Percentiles rank a stretch among this genome's conserved stretches.
These are phyloP conservation scores for Aleiodes sp. DNA, from an alignment of 1,140 invertebrate genomes.

Conservation along the genomic window DNA sequence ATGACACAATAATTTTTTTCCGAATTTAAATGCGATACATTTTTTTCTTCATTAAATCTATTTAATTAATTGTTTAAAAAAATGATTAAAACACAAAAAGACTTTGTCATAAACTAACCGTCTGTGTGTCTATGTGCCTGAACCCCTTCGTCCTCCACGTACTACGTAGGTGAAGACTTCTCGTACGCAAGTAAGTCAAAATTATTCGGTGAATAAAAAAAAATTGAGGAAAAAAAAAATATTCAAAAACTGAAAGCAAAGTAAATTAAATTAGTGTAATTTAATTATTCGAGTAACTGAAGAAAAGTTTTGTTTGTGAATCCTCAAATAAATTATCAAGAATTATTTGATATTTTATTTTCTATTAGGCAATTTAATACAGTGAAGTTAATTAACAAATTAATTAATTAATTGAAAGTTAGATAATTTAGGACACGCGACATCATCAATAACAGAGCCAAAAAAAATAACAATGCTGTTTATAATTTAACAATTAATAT, in stretches of 20 bases:
- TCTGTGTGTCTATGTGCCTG: slow-evolving; percentile 64
- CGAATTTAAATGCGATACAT: no score
- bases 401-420: not conserved
- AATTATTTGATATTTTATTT: not conserved
- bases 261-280: no score
- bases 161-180: slow-evolving; percentile 65
- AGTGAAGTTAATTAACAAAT: no score
- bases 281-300: slow-evolving; percentile 2
- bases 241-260: not conserved
- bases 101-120: slow-evolving; percentile 55
- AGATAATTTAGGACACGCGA: slow-evolving; percentile 44
- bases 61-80: not conserved
- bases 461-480: slow-evolving; percentile 46
- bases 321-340: not conserved
- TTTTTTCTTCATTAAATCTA: not conserved
- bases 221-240: slow-evolving; percentile 26
- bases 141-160: slow-evolving; percentile 59
- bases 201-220: slow-evolving; percentile 40
- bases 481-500: slow-evolving; percentile 27
- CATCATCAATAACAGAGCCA: slow-evolving; percentile 47
- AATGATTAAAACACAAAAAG: not conserved
- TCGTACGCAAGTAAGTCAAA: slow-evolving; percentile 63
- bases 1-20: no score
- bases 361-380: not conserved
- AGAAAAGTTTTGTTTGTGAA: no score